A percentile compares a stretch with the other conserved stretches of the same genome.
phyloP scores from a whole-genome alignment of 1,140 invertebrate genomes.

The Calliopsis andreniformis region DNA sequence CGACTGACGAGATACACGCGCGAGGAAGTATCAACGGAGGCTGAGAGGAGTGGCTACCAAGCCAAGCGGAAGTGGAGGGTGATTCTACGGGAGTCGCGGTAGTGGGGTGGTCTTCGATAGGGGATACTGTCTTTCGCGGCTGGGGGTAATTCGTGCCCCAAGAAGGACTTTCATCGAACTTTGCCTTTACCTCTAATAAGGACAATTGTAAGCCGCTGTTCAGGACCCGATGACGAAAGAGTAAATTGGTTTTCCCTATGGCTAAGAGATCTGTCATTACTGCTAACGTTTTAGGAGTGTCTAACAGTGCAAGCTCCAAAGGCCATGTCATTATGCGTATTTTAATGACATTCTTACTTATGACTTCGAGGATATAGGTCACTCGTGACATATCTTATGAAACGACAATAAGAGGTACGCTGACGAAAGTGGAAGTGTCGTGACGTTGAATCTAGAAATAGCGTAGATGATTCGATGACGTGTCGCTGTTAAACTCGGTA shows the following conservation, averaged over 20 bases:
- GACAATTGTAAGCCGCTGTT: background rate
- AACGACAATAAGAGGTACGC: constrained; percentile 37
- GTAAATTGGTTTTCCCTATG: background rate
- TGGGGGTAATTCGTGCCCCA: constrained; percentile 9
- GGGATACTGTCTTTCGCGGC: constrained; percentile 13
- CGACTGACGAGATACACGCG: constrained; percentile 68
- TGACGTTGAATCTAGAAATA: constrained; percentile 33
- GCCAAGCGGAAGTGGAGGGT: constrained; percentile 65
- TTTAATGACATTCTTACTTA: background rate
- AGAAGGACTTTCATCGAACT: constrained; percentile 16
- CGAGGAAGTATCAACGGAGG: constrained; percentile 68
- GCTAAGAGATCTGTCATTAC: background rate
- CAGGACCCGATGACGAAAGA: constrained; percentile 10
- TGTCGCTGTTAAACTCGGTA: no score
- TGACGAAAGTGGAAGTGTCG: constrained; percentile 14
- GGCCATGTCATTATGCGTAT: background rate
- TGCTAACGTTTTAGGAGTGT: constrained; percentile 12
- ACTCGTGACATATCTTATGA: constrained; percentile 6
- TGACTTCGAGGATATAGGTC: constrained; percentile 34
- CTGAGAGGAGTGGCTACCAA: constrained; percentile 65
- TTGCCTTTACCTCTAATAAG: constrained; percentile 10
- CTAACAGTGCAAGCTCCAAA: background rate
- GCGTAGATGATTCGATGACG: constrained; percentile 6
- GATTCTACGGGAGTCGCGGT: constrained; percentile 43
- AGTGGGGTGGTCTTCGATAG: constrained; percentile 46